Evolutionary conservation across 35 echinoderm and acorn worm genomes (phyloP), one percentile per base, ranked within the genome.

Genomic region (Hemicentrotus pulcherrimus): DNA sequence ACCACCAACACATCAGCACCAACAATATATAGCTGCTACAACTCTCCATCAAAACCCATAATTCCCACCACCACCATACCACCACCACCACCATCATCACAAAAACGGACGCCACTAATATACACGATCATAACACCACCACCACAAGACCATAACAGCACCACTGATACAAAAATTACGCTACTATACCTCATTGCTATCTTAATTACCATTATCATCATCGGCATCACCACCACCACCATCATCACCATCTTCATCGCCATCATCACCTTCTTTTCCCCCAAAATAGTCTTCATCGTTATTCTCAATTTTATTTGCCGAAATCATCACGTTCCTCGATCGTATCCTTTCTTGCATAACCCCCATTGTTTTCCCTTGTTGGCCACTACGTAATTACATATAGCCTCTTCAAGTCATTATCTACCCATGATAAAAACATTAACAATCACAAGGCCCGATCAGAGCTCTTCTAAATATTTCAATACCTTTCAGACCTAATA

Each of bases 41-140:
- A n/a, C n/a, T n/a, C n/a, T n/a, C n/a, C n/a, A n/a, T n/a, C n/a
- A n/a, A n/a, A n/a, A n/a, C n/a, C n/a, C n/a, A n/a, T n/a, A n/a
- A n/a, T n/a, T n/a, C n/a, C 70, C 70, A 85, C 70, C 70, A 85
- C 70, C 70, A 85, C 70, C 70, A n/a, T n/a, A 85, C 70, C 70
- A 85, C 35, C 35, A 41, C 35, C 35, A 41, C 35, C 35, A 41
- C 3, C 35, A 41, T 41, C 35, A 41, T 41, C 35, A 41, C 35
- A 41, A 41, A 0, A 0, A 41, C 35, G 35, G n/a, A n/a, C n/a
- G n/a, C n/a, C n/a, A n/a, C n/a, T n/a, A n/a, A n/a, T n/a, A n/a
- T n/a, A n/a, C n/a, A n/a, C n/a, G n/a, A n/a, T n/a, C n/a, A n/a
- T n/a, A n/a, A n/a, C n/a, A n/a, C 35, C 35, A 41, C 35, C 35